Evolutionary conservation across 2,888 invertebrate species (phyloP).

Genomic region (Ganaspis brasiliensis): DNA sequence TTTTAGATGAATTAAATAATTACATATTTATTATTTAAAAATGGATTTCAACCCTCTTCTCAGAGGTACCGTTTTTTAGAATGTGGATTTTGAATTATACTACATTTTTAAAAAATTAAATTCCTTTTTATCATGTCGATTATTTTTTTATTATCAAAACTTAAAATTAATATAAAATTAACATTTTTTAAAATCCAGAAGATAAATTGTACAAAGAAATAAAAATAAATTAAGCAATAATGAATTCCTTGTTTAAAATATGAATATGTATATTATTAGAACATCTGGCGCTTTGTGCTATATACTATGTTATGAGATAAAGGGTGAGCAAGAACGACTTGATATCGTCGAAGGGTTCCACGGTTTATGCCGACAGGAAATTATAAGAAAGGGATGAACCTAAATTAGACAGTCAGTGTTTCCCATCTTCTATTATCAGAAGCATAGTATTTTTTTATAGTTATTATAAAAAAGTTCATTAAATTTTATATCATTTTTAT

Average conservation of each 20-base stretch:
- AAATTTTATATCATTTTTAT: background rate
- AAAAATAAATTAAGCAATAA: conserved; percentile 62
- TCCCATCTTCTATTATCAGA: conserved; percentile 44
- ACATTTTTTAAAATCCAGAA: too few relatives aligned
- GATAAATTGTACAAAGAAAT: conserved; percentile 25
- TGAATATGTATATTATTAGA: conserved; percentile 73
- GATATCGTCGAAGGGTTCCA: conserved; percentile 59
- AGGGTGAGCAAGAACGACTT: conserved; percentile 68
- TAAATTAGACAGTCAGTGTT: conserved; percentile 2
- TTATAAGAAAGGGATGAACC: conserved; percentile 12
- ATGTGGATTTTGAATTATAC: too few relatives aligned
- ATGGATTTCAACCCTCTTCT: too few relatives aligned
- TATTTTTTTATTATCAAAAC: too few relatives aligned
- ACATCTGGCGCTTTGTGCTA: conserved; percentile 72
- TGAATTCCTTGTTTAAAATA: conserved; percentile 56
- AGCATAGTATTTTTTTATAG: too few relatives aligned
- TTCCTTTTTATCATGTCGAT: too few relatives aligned
- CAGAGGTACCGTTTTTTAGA: too few relatives aligned
- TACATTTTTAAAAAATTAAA: too few relatives aligned
- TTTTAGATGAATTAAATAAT: too few relatives aligned
- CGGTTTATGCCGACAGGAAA: conserved; percentile 12
- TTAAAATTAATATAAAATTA: too few relatives aligned
- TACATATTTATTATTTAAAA: too few relatives aligned
- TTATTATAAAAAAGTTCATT: too few relatives aligned
- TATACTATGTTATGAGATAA: conserved; percentile 64